Base-by-base conservation (phyloP, 2,888 invertebrate genomes). In the Caenorhabditis doughertyi region DNA sequence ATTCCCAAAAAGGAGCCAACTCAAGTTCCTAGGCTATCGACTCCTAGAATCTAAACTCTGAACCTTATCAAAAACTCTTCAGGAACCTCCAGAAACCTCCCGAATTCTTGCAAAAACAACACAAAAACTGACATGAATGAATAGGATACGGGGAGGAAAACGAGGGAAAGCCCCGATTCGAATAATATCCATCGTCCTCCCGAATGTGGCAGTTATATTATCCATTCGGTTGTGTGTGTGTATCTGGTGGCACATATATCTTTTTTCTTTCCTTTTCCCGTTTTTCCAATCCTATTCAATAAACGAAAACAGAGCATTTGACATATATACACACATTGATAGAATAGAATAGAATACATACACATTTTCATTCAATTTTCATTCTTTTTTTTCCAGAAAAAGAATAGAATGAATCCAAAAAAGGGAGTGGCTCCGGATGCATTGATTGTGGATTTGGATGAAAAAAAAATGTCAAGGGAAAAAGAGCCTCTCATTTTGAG, bases 401-500 rank as follows among this genome's bases (percentile, higher is more conserved):
- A 35, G 35, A 35, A 35, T 35, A 9, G 35, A 9, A 35, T n/a
- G 35, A 5, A 7, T 35, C 7, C 35, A 35, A 5, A 35, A 9
- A 35, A 9, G 35, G 35, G 35, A 35, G 9, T 35, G 35, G 35
- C 35, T 7, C 9, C 9, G 35, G 42, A 47, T 3, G 18, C 44
- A 18, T 18, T 47, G 44, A 42, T 42, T 13, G 42, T 13, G 3
- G 44, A 47, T n/a, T 1, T 3, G 44, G 18, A 3, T 18, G 4
- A 47, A 32, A 25, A 60, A 39, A 42, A 25, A 25, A 16, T 13
- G 35, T 39, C 8, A 42, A 42, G 39, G 25, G 23, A 13, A 42
- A 16, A 16, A 25, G 39, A 25, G 39, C 18, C 21, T 29, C 60
- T 60, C 60, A 60, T 60, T 60, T 60, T 60, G 60, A 60, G 39